Evolutionary conservation across 2,113 vertebrate genomes (phyloP).

Genomic region (Acinonyx jubatus): DNA sequence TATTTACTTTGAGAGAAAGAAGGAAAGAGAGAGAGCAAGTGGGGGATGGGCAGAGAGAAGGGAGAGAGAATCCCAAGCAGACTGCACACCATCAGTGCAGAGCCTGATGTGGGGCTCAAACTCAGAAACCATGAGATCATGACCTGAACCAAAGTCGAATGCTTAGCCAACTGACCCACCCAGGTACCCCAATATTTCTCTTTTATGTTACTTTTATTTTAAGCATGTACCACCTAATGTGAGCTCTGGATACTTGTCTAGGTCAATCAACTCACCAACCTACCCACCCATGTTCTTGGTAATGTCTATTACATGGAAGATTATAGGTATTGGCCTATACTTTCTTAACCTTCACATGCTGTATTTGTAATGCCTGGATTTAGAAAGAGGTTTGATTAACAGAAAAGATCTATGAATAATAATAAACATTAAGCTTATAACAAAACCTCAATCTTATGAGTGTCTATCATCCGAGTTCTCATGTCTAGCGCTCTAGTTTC

Average conservation of each 20-base stretch:
- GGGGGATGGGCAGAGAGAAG: too few relatives aligned
- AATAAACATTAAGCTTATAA: neutral
- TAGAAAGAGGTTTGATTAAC: neutral
- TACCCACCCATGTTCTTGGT: neutral
- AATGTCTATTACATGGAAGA: neutral
- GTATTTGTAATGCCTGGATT: neutral
- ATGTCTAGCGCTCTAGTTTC: conserved; percentile 8
- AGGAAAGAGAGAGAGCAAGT: too few relatives aligned
- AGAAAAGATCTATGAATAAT: neutral
- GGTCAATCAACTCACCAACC: neutral
- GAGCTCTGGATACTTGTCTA: neutral
- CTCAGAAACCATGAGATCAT: too few relatives aligned
- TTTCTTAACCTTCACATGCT: neutral
- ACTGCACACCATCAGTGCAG: too few relatives aligned
- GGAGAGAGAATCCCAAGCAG: too few relatives aligned
- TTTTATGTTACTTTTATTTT: conserved; percentile 21
- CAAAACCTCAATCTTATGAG: neutral
- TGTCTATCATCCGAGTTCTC: neutral
- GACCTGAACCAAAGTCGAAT: too few relatives aligned
- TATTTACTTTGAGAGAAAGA: too few relatives aligned
- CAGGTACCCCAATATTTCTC: neutral
- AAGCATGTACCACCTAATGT: neutral
- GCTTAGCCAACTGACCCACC: too few relatives aligned
- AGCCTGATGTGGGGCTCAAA: too few relatives aligned
- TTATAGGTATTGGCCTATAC: neutral